These are phyloP conservation scores for Spea bombifrons DNA, from an alignment of 2,113 vertebrate genomes.

Conservation along the genomic window DNA sequence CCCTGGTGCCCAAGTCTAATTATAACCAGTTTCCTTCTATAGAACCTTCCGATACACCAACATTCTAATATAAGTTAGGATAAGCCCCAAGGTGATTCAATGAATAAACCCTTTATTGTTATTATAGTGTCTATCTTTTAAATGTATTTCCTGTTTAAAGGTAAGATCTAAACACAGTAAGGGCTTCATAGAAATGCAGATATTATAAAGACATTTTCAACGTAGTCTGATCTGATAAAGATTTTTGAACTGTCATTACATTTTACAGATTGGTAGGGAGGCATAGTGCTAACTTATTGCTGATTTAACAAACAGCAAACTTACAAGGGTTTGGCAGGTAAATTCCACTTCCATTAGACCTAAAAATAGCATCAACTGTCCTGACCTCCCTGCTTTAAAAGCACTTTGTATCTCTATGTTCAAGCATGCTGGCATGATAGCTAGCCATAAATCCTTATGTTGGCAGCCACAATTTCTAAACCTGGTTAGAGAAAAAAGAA, in stretches of 20 bases:
- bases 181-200: slow-evolving; percentile 17
- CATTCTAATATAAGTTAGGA: neutral
- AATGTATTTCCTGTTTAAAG: slow-evolving; percentile 1
- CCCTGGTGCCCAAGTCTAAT: no score
- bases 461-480: slow-evolving; percentile 64
- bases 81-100: neutral
- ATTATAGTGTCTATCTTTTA: no score
- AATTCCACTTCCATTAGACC: slow-evolving; percentile 23
- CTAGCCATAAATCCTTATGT: slow-evolving; percentile 61
- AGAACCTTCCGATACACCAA: neutral
- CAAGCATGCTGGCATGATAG: slow-evolving; percentile 58
- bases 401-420: slow-evolving; percentile 31
- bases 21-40: no score
- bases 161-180: slow-evolving; percentile 2
- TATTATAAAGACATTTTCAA: slow-evolving; percentile 28
- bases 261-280: slow-evolving; percentile 3
- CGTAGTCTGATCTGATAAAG: slow-evolving; percentile 9
- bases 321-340: slow-evolving; percentile 29
- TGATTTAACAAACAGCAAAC: slow-evolving; percentile 42
- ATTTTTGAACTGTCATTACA: slow-evolving; percentile 26
- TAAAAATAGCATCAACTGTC: neutral
- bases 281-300: slow-evolving; percentile 13
- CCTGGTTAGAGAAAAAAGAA: slow-evolving; percentile 56
- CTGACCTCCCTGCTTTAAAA: slow-evolving; percentile 54
- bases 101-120: neutral